Evolutionary conservation across 1,140 invertebrate genomes (phyloP).

Genomic region (Magallana angulata): DNA sequence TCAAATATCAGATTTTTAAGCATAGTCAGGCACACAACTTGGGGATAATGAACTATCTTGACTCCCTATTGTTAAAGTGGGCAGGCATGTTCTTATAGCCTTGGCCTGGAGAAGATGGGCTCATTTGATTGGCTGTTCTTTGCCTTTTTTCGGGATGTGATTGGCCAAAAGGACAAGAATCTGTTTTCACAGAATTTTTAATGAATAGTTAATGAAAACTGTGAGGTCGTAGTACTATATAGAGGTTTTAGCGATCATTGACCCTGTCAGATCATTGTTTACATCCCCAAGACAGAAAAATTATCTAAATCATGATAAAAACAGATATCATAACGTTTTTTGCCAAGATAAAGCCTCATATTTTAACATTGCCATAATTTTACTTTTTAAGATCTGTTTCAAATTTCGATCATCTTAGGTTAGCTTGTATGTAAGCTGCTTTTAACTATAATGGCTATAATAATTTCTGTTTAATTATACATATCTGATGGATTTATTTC

Average conservation of each 20-base stretch:
- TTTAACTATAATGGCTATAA: too few species aligned
- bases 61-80: constrained; percentile 3
- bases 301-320: too few species aligned
- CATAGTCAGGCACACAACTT: constrained; percentile 14
- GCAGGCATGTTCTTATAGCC: constrained; percentile 9
- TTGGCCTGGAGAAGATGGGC: not conserved
- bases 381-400: too few species aligned
- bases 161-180: not conserved
- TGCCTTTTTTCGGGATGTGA: not conserved
- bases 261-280: not conserved
- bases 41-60: constrained; percentile 13
- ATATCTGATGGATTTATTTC: too few species aligned
- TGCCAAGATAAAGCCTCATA: too few species aligned
- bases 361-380: too few species aligned
- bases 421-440: too few species aligned
- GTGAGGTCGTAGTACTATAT: not conserved
- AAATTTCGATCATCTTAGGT: too few species aligned
- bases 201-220: constrained; percentile 17
- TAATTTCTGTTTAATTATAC: too few species aligned
- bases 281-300: not conserved
- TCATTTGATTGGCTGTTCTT: not conserved
- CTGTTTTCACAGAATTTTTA: not conserved
- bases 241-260: not conserved
- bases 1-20: constrained; percentile 1
- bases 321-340: too few species aligned